phyloP scores from a whole-genome alignment of 2,888 invertebrate species.

The Dasysyrphus tricinctus region DNA sequence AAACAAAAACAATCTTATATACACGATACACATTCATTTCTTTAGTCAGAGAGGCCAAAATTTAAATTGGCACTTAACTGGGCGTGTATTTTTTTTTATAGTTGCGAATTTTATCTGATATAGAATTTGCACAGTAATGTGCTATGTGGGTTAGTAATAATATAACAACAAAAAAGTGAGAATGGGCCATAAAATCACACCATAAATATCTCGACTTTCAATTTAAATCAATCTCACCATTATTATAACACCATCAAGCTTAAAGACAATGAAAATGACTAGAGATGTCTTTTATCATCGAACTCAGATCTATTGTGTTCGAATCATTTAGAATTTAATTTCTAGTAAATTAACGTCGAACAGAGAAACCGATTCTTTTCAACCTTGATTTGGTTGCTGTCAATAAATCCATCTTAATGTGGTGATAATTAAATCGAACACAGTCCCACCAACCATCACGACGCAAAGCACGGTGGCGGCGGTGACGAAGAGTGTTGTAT shows the following conservation, averaged over 20 bases:
- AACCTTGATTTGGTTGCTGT: conserved; percentile 49
- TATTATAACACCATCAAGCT: conserved; percentile 16
- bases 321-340: conserved; percentile 61
- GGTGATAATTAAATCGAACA: conserved; percentile 64
- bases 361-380: not conserved
- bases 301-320: conserved; percentile 55
- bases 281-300: conserved; percentile 28
- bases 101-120: conserved; percentile 20
- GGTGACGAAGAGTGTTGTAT: not conserved
- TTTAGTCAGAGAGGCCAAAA: not conserved
- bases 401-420: conserved; percentile 65
- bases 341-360: conserved; percentile 63
- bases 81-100: conserved; percentile 6
- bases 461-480: not conserved
- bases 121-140: conserved; percentile 2
- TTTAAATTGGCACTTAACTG: conserved; percentile 5
- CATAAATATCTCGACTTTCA: conserved; percentile 58
- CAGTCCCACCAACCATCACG: conserved; percentile 17
- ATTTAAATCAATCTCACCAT: conserved; percentile 50
- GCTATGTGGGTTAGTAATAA: conserved; percentile 2
- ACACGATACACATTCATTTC: not conserved
- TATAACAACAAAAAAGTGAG: not conserved
- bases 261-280: not conserved
- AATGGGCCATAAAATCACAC: conserved; percentile 30
- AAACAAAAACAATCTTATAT: not conserved